Conservation (phyloP, 2,113 vertebrate genomes). For the Sinocyclocheilus maitianheensis region DNA sequence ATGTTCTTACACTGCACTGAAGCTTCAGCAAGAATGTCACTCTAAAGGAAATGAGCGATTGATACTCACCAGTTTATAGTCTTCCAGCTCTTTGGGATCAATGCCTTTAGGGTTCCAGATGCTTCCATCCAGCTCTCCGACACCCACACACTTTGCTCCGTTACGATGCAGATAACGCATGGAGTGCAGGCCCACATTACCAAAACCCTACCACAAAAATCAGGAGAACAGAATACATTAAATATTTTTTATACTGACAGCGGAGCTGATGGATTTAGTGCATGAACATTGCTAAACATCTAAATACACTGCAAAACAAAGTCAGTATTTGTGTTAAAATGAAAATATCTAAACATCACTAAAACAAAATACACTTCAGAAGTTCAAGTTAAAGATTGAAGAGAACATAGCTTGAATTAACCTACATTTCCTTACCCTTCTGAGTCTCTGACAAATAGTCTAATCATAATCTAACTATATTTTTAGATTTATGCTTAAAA, state of each 20-base stretch:
- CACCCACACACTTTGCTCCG: slow-evolving; percentile 89
- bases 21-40: neutral
- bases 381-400: neutral
- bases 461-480: neutral
- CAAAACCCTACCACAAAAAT: slow-evolving; percentile 76
- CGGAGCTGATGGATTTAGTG: neutral
- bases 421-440: neutral
- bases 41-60: neutral
- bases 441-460: neutral
- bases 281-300: neutral
- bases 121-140: slow-evolving; percentile 89
- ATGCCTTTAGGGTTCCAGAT: slow-evolving; percentile 95
- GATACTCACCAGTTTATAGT: slow-evolving; percentile 86
- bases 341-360: neutral
- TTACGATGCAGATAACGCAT: slow-evolving; percentile 96
- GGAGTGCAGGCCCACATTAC: slow-evolving; percentile 94
- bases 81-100: slow-evolving; percentile 94
- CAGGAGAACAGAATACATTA: neutral
- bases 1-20: neutral
- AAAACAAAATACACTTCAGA: neutral
- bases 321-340: neutral
- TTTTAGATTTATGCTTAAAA: neutral
- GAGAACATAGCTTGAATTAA: neutral
- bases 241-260: neutral
- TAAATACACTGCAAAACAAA: neutral